Evolutionary conservation across 1,140 invertebrate species (phyloP).

Genomic region (Drosophila arawakana): DNA sequence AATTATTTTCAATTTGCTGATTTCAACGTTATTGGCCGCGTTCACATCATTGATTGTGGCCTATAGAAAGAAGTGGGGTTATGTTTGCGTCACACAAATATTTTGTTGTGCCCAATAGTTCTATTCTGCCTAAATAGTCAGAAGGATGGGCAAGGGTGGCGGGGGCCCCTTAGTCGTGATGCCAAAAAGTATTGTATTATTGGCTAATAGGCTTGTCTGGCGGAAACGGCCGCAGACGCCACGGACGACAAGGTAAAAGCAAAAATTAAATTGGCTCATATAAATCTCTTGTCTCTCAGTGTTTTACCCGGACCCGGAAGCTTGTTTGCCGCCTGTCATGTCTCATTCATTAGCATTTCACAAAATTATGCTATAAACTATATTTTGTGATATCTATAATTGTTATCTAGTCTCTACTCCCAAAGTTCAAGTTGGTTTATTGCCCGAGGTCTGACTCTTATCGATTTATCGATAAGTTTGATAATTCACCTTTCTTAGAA

Average conservation of each 20-base stretch:
- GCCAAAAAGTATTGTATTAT: slow-evolving; percentile 32
- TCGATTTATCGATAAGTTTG: neutral
- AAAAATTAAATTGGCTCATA: slow-evolving; percentile 55
- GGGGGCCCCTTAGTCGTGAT: slow-evolving; percentile 2
- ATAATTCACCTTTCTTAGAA: too few relatives aligned
- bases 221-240: slow-evolving; percentile 35
- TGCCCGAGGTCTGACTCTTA: neutral
- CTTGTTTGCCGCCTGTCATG: slow-evolving; percentile 42
- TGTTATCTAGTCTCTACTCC: slow-evolving; percentile 1
- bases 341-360: slow-evolving; percentile 34
- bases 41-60: slow-evolving; percentile 17
- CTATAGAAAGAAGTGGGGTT: slow-evolving; percentile 71
- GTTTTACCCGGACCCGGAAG: slow-evolving; percentile 51
- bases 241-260: slow-evolving; percentile 46
- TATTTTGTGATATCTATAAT: neutral
- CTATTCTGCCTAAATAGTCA: slow-evolving; percentile 1
- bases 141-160: neutral
- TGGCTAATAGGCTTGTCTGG: slow-evolving; percentile 24
- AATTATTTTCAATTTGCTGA: slow-evolving; percentile 77
- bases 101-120: slow-evolving; percentile 58
- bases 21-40: slow-evolving; percentile 49
- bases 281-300: slow-evolving; percentile 45
- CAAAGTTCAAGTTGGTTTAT: neutral
- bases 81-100: slow-evolving; percentile 81
- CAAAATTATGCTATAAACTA: slow-evolving; percentile 27